Base-by-base conservation (phyloP, 2,113 vertebrate species). In the Marmota monax region DNA sequence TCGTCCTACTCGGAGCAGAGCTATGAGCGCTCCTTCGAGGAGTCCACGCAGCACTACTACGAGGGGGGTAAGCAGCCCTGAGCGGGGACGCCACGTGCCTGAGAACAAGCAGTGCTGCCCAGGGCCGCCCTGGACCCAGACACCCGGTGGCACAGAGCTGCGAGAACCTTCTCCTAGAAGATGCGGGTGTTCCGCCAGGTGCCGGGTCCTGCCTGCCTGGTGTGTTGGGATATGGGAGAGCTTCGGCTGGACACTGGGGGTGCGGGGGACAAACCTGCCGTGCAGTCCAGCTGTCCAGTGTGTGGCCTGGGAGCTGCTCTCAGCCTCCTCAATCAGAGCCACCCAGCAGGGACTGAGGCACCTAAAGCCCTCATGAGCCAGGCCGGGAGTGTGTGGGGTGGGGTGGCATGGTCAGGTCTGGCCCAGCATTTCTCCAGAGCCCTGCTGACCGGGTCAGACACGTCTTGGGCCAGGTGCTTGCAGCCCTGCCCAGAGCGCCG, bases 31-130 rank as follows among this genome's bases (percentile, higher is more conserved):
- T 98, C 99, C 0, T 99, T 99, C 74, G 99, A 99, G 0, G 99
- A 99, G 83, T 99, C 99, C 18, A 99, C 99, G 25, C 99, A 99
- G 94, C 99, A 99, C 98, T 99, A 99, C 98, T 99, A 99, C 2
- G 99, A 99, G 99, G 99, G 99, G 97, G 99, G 99, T 99, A 98
- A 97, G 98, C 87, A 93, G 91, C 1, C 61, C 5, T 14, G 0
- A 8, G 20, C 56, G 20, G 56, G 7, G 79, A 29, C 18, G 0
- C 65, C 4, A 2, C 13, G 14, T n/a, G 5, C 53, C 72, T 2
- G 8, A 80, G 58, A 69, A 48, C 13, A 0, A 5, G 18, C 14
- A 0, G 27, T 34, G 48, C 90, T 48, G 7, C 14, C 48, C 27
- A 37, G 29, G 2, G 2, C 20, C 63, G 23, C 22, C 10, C 5